A percentile compares a stretch with the other conserved stretches of the same genome.
Evolutionary conservation across 2,113 vertebrate genomes (phyloP).

Genomic region (Anhinga rufa): DNA sequence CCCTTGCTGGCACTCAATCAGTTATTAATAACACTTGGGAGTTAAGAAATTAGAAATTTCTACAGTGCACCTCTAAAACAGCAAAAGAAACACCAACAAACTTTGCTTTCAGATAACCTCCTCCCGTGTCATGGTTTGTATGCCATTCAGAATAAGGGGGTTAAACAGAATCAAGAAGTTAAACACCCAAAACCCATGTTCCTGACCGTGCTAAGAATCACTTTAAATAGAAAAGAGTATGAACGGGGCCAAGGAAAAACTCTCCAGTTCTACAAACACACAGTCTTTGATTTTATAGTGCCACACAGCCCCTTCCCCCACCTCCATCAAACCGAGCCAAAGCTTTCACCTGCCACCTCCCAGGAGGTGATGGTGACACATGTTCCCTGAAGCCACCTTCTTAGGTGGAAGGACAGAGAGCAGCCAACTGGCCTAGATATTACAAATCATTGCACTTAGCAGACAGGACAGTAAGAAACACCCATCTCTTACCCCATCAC

Average conservation of each 20-base stretch:
- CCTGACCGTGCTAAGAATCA: not conserved
- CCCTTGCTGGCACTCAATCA: not conserved
- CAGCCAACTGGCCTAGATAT: not conserved
- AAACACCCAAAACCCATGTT: not conserved
- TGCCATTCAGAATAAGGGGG: not conserved
- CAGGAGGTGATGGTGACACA: not conserved
- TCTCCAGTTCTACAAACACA: not conserved
- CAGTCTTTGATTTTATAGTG: not conserved
- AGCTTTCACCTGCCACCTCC: not conserved
- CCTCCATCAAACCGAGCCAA: not conserved
- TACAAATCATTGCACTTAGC: not conserved
- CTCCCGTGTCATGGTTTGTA: fast-evolving
- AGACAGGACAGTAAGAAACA: not conserved
- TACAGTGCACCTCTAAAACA: not conserved
- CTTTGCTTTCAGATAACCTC: not conserved
- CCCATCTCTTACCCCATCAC: constrained; percentile 62
- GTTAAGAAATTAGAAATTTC: not conserved
- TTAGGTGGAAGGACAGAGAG: not conserved
- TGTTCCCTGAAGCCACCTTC: not conserved
- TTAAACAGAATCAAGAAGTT: not conserved
- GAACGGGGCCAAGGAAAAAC: not conserved
- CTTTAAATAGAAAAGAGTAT: not conserved
- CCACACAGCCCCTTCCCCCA: not conserved
- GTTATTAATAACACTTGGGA: not conserved
- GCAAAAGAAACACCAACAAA: not conserved